These are phyloP conservation scores for Acipenser ruthenus DNA, from an alignment of 2,797 vertebrate genomes.

Conservation along the genomic window DNA sequence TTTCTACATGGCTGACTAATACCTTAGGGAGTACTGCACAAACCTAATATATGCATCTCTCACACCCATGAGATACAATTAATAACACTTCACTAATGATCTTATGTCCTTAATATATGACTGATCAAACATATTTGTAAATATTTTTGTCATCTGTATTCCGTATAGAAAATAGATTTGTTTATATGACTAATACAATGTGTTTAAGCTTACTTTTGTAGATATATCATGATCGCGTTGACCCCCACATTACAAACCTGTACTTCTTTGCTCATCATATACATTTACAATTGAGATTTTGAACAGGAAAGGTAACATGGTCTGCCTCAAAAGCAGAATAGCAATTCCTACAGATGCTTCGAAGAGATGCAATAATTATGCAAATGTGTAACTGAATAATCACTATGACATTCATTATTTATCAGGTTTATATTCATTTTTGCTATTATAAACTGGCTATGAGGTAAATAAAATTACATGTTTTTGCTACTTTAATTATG, in stretches of 20 bases:
- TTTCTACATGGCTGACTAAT: background rate
- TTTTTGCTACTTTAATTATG: conserved; percentile 63
- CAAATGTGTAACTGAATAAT: conserved; percentile 65
- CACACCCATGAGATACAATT: background rate
- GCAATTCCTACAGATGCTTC: conserved; percentile 59
- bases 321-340: conserved; percentile 37
- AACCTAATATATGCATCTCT: background rate
- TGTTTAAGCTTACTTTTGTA: no score
- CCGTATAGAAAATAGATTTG: no score
- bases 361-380: conserved; percentile 65
- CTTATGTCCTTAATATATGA: background rate
- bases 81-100: background rate
- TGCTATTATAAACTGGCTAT: conserved; percentile 60
- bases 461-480: conserved; percentile 55
- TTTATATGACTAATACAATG: no score
- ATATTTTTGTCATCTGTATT: background rate
- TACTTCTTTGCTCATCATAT: no score
- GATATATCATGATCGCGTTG: no score
- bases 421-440: conserved; percentile 59
- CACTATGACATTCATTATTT: conserved; percentile 69
- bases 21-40: background rate
- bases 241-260: no score
- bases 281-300: background rate
- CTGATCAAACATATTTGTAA: background rate
- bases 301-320: conserved; percentile 36